Percentiles rank a stretch among this genome's conserved stretches.
Evolutionary conservation across 2,888 invertebrate species (phyloP).

Genomic region (Petrolisthes manimaculis): DNA sequence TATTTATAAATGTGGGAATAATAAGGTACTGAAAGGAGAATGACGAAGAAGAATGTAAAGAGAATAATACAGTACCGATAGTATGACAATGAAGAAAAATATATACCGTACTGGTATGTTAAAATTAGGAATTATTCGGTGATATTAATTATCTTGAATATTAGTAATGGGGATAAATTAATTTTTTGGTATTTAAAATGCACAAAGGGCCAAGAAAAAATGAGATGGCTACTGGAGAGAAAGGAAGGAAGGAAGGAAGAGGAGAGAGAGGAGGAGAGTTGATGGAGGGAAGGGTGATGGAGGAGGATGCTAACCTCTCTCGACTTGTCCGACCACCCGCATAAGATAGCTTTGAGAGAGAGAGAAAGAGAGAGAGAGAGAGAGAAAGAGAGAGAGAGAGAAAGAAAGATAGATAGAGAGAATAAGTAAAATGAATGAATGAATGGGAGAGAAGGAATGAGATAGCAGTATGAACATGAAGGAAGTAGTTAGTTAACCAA

Average conservation of each 20-base stretch:
- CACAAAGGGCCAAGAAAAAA: background rate
- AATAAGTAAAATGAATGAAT: conserved; percentile 11
- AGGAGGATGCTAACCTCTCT: conserved; percentile 35
- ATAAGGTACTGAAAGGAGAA: background rate
- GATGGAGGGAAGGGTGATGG: conserved; percentile 32
- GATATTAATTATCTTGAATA: too few relatives aligned
- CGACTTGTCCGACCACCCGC: conserved; percentile 42
- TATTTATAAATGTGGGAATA: background rate
- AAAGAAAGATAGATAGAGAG: background rate
- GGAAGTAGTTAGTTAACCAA: too few relatives aligned
- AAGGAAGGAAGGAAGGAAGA: conserved; percentile 5
- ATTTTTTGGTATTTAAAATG: background rate
- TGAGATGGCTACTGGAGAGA: background rate
- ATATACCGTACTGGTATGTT: too few relatives aligned
- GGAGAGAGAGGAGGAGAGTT: background rate
- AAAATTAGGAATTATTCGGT: too few relatives aligned
- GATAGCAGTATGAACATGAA: too few relatives aligned
- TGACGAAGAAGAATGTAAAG: background rate
- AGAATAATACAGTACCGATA: background rate
- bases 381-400: conserved; percentile 21
- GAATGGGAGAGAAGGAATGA: background rate
- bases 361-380: background rate
- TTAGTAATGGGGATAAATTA: too few relatives aligned
- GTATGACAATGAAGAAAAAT: too few relatives aligned
- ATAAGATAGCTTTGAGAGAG: conserved; percentile 21